Conservation (phyloP, 2,888 invertebrate species). For the Odiellus spinosus region DNA sequence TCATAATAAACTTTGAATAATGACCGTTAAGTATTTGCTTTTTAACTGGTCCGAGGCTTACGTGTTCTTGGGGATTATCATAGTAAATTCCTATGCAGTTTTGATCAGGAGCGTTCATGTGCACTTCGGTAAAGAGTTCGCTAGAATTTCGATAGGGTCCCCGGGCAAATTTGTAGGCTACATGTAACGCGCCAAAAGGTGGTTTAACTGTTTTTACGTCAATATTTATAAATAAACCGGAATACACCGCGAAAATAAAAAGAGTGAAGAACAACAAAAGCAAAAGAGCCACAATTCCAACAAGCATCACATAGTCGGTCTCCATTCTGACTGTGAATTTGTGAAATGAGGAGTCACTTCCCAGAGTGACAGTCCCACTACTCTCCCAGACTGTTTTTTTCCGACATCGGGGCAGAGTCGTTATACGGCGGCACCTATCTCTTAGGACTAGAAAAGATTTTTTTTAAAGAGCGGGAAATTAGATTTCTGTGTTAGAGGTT, state of each 20-base stretch:
- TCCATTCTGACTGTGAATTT: constrained; percentile 9
- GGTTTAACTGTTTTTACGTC: constrained; percentile 30
- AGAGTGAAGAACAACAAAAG: constrained; percentile 26
- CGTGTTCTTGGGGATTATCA: constrained; percentile 27
- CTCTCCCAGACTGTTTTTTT: no score
- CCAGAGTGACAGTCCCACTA: no score
- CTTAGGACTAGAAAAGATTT: no score
- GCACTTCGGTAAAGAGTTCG: constrained; percentile 30
- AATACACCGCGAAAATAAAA: constrained; percentile 24
- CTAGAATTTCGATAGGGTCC: constrained; percentile 33
- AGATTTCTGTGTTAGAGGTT: no score
- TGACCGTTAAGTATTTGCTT: neutral
- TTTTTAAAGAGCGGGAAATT: no score
- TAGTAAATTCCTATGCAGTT: constrained; percentile 33
- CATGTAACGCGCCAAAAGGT: constrained; percentile 23
- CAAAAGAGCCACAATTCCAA: constrained; percentile 23
- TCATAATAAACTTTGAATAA: neutral
- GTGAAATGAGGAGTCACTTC: no score
- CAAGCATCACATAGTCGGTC: constrained; percentile 37
- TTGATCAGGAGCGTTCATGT: constrained; percentile 27
- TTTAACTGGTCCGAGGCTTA: no score
- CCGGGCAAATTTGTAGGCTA: constrained; percentile 32
- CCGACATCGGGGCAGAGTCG: no score
- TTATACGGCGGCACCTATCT: no score
- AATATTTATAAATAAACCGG: constrained; percentile 27